Conservation (phyloP, 2,113 vertebrate species). For the Myrmecophaga tridactyla region DNA sequence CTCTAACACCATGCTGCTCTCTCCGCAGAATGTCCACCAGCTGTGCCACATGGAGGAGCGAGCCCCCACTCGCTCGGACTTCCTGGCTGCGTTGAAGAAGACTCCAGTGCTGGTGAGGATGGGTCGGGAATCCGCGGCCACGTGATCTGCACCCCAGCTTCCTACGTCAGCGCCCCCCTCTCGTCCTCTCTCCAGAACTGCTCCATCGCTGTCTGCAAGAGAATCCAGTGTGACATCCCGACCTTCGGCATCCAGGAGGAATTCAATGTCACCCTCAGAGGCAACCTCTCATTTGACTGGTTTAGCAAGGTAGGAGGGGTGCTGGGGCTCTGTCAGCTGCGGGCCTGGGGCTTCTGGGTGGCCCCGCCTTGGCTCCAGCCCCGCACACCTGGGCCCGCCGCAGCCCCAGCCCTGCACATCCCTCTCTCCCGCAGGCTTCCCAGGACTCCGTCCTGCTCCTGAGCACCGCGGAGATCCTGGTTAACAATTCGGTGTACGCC, state of each 20-base stretch:
- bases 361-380: neutral
- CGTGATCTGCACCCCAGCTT: too few species aligned
- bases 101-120: conserved; percentile 59
- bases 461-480: conserved; percentile 52
- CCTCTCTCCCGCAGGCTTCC: neutral
- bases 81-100: conserved; percentile 27
- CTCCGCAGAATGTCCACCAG: conserved; percentile 46
- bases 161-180: too few species aligned
- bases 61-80: neutral
- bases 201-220: conserved; percentile 81
- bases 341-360: fast-evolving
- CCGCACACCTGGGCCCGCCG: neutral
- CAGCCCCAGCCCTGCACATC: neutral
- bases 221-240: conserved; percentile 80
- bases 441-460: conserved; percentile 30
- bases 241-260: conserved; percentile 65
- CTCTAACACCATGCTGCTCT: neutral
- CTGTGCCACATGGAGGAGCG: neutral
- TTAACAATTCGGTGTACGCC: neutral
- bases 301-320: conserved; percentile 83
- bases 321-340: neutral
- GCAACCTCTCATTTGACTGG: conserved; percentile 85
- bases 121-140: too few species aligned
- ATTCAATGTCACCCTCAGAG: conserved; percentile 76
- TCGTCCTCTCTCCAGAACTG: conserved; percentile 82